Conservation (phyloP, 2,888 invertebrate species). For the Ametastegia equiseti region DNA sequence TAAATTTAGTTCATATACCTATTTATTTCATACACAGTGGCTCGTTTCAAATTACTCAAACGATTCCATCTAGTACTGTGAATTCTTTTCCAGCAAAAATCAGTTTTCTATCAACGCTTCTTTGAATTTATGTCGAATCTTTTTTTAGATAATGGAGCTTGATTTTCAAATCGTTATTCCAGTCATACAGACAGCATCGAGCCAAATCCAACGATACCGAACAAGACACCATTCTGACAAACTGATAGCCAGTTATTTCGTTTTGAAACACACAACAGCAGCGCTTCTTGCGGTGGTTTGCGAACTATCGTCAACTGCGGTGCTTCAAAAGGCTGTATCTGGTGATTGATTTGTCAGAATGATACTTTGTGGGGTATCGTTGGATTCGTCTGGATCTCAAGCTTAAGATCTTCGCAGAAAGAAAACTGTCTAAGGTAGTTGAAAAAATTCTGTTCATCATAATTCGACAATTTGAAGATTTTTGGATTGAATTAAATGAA, state of each 20-base stretch:
- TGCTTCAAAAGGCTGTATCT: not conserved
- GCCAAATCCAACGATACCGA: constrained; percentile 3
- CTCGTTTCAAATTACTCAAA: not conserved
- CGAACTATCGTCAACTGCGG: not conserved
- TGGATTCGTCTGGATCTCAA: constrained; percentile 6
- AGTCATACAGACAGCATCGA: not conserved
- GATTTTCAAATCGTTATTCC: not conserved
- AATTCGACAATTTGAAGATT: not conserved
- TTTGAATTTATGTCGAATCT: not conserved
- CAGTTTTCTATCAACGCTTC: not conserved
- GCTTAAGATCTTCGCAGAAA: not conserved
- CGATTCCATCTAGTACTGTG: not conserved
- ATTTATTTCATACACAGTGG: not conserved
- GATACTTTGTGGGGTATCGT: constrained; percentile 24
- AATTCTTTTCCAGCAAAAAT: not conserved
- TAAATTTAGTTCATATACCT: not conserved
- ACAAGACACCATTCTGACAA: constrained; percentile 1
- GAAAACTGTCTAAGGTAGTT: not conserved
- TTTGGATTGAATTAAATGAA: not conserved
- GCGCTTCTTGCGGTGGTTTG: not conserved
- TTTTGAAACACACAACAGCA: not conserved
- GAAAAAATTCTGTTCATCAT: not conserved
- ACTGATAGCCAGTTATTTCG: not conserved
- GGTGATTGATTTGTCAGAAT: not conserved
- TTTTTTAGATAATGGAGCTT: not conserved